Percentiles rank a stretch among this genome's conserved stretches.
Evolutionary conservation across 2,888 invertebrate species (phyloP).

Genomic region (Sinotaia quadrata): DNA sequence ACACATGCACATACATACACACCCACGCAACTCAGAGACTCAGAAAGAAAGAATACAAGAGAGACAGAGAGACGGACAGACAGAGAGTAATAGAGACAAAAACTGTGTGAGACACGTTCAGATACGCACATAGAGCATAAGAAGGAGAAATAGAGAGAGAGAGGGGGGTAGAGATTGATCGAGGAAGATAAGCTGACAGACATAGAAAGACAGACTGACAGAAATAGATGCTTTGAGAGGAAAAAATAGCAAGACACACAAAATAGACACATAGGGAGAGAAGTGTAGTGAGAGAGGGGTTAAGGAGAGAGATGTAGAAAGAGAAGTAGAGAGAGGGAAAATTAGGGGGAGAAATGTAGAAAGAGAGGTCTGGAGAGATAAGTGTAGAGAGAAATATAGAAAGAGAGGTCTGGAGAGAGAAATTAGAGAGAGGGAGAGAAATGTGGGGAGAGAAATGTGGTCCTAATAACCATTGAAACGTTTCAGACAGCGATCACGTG

Average conservation of each 20-base stretch:
- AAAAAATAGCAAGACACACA: not conserved
- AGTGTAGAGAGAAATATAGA: too few species aligned
- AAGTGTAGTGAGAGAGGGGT: not conserved
- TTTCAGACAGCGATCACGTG: too few species aligned
- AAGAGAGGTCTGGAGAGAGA: not conserved
- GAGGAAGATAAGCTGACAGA: not conserved
- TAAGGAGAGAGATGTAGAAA: constrained; percentile 2
- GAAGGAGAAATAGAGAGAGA: not conserved
- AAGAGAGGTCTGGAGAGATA: not conserved
- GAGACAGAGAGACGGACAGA: too few species aligned
- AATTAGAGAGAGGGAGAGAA: not conserved
- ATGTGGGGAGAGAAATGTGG: not conserved
- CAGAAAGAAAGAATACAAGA: too few species aligned
- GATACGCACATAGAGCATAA: not conserved
- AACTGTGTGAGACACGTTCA: not conserved
- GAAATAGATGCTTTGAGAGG: not conserved
- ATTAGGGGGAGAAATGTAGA: not conserved
- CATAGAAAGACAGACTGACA: not conserved
- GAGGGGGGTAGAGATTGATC: not conserved
- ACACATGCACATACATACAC: too few species aligned
- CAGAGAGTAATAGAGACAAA: not conserved
- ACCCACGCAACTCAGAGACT: too few species aligned
- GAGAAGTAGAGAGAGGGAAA: constrained; percentile 8
- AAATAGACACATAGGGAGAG: not conserved
- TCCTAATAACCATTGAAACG: too few species aligned